Conservation (phyloP, 2,888 invertebrate species). For the Nomada goodeniana region DNA sequence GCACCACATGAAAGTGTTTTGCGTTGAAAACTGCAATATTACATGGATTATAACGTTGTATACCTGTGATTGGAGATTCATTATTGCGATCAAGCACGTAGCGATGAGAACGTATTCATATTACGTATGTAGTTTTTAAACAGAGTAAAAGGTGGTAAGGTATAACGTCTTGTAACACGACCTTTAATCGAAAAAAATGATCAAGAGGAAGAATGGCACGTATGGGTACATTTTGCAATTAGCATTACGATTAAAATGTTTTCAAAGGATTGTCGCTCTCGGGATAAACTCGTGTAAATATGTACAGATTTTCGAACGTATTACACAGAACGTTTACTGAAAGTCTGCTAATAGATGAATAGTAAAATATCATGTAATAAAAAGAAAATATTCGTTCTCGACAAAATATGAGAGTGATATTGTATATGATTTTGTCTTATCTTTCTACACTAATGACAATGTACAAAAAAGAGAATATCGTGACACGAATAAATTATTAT, state of each 20-base stretch:
- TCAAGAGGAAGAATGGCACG: conserved; percentile 61
- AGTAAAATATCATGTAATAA: conserved; percentile 55
- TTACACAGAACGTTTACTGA: conserved; percentile 61
- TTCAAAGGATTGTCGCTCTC: conserved; percentile 51
- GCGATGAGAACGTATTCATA: conserved; percentile 59
- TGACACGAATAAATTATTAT: conserved; percentile 72
- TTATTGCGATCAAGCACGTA: conserved; percentile 46
- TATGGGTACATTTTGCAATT: conserved; percentile 67
- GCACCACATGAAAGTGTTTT: conserved; percentile 52
- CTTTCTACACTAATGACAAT: conserved; percentile 62
- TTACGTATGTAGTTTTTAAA: conserved; percentile 50
- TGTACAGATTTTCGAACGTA: conserved; percentile 71
- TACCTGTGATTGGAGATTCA: conserved; percentile 25
- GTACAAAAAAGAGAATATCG: conserved; percentile 61
- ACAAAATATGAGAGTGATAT: conserved; percentile 46
- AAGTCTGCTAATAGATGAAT: conserved; percentile 67
- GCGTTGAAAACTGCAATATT: conserved; percentile 47
- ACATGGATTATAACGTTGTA: conserved; percentile 21
- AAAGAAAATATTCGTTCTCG: conserved; percentile 31
- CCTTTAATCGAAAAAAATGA: conserved; percentile 38
- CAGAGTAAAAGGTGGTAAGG: conserved; percentile 54
- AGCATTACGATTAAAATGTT: conserved; percentile 52
- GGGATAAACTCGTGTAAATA: conserved; percentile 67
- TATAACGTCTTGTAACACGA: conserved; percentile 60
- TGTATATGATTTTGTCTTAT: conserved; percentile 62